Evolutionary conservation across 1,140 invertebrate genomes (phyloP).

Genomic region (Diachasmimorpha longicaudata): DNA sequence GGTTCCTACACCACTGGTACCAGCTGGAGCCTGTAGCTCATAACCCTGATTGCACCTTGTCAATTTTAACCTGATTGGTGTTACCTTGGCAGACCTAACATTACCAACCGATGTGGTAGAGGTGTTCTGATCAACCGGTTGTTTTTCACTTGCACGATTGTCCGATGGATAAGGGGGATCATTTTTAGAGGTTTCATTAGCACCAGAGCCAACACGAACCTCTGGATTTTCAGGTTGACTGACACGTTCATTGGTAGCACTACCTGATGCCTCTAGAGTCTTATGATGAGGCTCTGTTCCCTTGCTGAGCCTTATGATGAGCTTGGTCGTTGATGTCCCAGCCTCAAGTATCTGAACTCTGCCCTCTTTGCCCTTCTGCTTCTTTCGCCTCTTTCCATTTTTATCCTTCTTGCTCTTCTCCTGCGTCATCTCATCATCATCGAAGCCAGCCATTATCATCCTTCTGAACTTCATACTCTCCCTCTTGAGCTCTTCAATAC

Average conservation of each 20-base stretch:
- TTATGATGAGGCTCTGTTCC: constrained; percentile 33
- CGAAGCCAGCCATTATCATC: constrained; percentile 82
- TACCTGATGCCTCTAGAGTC: constrained; percentile 17
- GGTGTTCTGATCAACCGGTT: constrained; percentile 48
- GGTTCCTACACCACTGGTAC: constrained; percentile 67
- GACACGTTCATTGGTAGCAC: constrained; percentile 10
- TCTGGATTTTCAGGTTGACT: constrained; percentile 13
- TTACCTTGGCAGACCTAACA: constrained; percentile 71
- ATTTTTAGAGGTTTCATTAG: constrained; percentile 60
- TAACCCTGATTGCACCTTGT: constrained; percentile 78
- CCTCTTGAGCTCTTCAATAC: constrained; percentile 77
- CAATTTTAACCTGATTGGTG: constrained; percentile 82
- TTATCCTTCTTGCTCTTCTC: constrained; percentile 69
- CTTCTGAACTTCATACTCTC: constrained; percentile 89
- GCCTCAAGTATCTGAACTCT: constrained; percentile 69
- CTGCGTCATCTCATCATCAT: constrained; percentile 68
- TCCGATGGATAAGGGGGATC: constrained; percentile 55
- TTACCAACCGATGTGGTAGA: constrained; percentile 61
- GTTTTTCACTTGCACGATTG: constrained; percentile 58
- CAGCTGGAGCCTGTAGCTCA: constrained; percentile 59
- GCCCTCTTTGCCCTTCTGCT: constrained; percentile 67
- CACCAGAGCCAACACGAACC: constrained; percentile 14
- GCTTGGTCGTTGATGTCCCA: constrained; percentile 68
- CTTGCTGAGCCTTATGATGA: constrained; percentile 71
- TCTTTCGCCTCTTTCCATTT: constrained; percentile 69